Percentiles rank a stretch among this genome's conserved stretches.
Evolutionary conservation across 2,113 vertebrate species (phyloP).

Genomic region (Cavia aperea): DNA sequence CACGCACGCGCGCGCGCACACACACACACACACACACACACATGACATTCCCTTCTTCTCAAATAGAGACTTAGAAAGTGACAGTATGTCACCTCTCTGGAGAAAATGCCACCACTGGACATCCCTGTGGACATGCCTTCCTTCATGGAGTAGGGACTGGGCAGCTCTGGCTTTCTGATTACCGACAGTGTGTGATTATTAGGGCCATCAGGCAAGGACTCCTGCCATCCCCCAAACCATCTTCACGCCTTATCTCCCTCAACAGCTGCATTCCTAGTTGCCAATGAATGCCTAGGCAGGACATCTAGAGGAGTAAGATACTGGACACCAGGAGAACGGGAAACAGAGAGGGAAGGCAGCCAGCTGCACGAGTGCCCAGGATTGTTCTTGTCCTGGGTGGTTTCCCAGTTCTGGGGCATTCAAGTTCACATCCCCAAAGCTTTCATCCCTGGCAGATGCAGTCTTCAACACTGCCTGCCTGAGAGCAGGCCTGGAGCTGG

Average conservation of each 20-base stretch:
- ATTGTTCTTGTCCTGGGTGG: background rate
- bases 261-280: background rate
- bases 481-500: background rate
- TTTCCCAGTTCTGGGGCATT: background rate
- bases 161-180: background rate
- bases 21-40: background rate
- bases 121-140: background rate
- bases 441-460: background rate
- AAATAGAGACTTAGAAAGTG: background rate
- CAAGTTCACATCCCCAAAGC: background rate
- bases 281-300: background rate
- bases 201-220: background rate
- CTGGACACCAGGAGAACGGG: background rate
- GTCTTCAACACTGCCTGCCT: background rate
- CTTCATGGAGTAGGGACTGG: background rate
- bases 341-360: background rate
- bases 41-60: background rate
- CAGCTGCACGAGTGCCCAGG: background rate
- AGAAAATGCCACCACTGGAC: background rate
- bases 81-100: background rate
- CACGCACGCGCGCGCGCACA: background rate
- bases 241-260: background rate
- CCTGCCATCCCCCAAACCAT: background rate
- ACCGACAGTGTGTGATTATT: background rate
- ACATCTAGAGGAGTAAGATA: background rate